phyloP scores from a whole-genome alignment of 2,113 vertebrate genomes.

The Menidia beryllina region DNA sequence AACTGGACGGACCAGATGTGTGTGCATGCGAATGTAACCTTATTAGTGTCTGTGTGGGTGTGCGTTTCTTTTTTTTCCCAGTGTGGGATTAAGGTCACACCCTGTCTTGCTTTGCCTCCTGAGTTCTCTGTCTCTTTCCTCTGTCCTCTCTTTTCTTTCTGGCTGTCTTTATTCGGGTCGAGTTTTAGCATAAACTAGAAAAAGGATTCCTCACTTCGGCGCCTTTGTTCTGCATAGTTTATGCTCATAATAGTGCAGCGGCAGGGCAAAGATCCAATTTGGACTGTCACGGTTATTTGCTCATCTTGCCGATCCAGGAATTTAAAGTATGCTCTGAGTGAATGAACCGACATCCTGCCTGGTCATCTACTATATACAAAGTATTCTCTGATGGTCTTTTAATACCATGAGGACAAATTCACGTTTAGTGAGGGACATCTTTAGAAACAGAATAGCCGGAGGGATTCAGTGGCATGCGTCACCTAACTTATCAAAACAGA shows the following conservation, averaged over 20 bases:
- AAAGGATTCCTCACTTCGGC: constrained; percentile 2
- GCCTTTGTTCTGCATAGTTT: constrained; percentile 26
- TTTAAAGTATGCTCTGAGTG: constrained; percentile 22
- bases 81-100: constrained; percentile 66
- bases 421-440: constrained; percentile 12
- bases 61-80: constrained; percentile 40
- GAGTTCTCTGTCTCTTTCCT: constrained; percentile 4
- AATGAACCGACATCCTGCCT: background rate
- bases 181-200: constrained; percentile 18
- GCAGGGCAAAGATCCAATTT: constrained; percentile 10
- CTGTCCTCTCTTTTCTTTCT: constrained; percentile 17
- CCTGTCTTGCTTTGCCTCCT: constrained; percentile 30
- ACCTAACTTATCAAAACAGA: background rate
- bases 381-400: background rate
- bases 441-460: constrained; percentile 1
- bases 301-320: constrained; percentile 1
- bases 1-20: constrained; percentile 71
- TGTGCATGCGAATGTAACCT: constrained; percentile 8
- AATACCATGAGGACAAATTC: constrained; percentile 3
- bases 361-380: background rate
- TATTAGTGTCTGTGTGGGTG: background rate
- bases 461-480: constrained; percentile 11
- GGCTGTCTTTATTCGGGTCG: constrained; percentile 11
- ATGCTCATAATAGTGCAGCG: constrained; percentile 24
- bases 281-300: constrained; percentile 11